Evolutionary conservation across 2,113 vertebrate genomes (phyloP).

Genomic region (Spheniscus mendiculus): DNA sequence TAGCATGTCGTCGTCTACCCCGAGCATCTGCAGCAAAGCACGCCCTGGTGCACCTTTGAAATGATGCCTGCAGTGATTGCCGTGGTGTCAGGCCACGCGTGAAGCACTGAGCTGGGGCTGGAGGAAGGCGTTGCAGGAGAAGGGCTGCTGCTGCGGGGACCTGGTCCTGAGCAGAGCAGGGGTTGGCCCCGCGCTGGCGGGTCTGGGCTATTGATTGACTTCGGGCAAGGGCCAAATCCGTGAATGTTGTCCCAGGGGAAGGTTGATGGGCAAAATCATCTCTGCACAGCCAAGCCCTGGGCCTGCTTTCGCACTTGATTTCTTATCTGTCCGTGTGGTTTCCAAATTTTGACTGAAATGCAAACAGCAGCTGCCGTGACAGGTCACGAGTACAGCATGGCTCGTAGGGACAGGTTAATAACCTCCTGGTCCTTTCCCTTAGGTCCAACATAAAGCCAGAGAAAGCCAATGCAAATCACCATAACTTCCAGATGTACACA

Average conservation of each 20-base stretch:
- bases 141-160: neutral
- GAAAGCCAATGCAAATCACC: constrained; percentile 93
- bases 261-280: neutral
- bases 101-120: neutral
- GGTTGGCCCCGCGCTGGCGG: fast-evolving
- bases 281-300: neutral
- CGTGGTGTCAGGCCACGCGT: fast-evolving
- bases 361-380: neutral
- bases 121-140: neutral
- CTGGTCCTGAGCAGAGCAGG: neutral
- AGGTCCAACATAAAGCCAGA: constrained; percentile 99
- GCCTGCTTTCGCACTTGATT: neutral
- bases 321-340: neutral
- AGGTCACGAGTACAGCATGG: neutral
- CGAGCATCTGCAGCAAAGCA: neutral
- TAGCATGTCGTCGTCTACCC: neutral
- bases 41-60: neutral
- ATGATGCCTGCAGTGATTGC: neutral
- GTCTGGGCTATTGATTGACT: neutral
- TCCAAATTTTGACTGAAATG: neutral
- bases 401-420: neutral
- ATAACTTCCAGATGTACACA: constrained; percentile 97
- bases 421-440: neutral
- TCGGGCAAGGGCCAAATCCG: neutral
- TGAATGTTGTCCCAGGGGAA: neutral